A percentile compares a stretch with the other conserved stretches of the same genome.
Evolutionary conservation across 2,888 invertebrate species (phyloP).

Genomic region (Elysia crispata): DNA sequence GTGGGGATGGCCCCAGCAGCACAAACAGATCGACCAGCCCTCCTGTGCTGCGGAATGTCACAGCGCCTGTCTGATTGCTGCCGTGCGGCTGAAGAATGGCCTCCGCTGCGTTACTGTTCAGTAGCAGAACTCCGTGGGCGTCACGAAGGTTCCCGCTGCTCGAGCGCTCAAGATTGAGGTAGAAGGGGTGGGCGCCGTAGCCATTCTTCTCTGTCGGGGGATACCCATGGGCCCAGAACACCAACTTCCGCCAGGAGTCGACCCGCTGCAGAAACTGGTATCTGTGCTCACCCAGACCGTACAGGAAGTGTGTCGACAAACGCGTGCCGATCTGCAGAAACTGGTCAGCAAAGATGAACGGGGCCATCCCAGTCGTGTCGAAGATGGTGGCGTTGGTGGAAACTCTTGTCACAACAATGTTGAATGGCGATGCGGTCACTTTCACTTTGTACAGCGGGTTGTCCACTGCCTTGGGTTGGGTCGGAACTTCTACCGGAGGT

Average conservation of each 20-base stretch:
- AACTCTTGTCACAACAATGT: neutral
- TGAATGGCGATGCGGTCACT: neutral
- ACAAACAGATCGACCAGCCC: conserved; percentile 66
- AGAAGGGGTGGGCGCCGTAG: conserved; percentile 91
- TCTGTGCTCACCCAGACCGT: conserved; percentile 81
- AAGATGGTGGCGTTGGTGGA: conserved; percentile 79
- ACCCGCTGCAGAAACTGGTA: conserved; percentile 51
- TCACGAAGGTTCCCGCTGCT: conserved; percentile 62
- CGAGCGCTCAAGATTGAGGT: conserved; percentile 83
- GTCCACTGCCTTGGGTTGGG: neutral
- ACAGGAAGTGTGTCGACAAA: conserved; percentile 83
- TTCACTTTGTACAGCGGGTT: neutral
- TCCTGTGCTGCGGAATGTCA: conserved; percentile 62
- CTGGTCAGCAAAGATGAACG: conserved; percentile 86
- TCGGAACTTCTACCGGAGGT: neutral
- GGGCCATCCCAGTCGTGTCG: conserved; percentile 82
- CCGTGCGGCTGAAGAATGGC: conserved; percentile 82
- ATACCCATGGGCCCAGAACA: conserved; percentile 65
- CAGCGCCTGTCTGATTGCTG: conserved; percentile 46
- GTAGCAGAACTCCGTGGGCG: conserved; percentile 82
- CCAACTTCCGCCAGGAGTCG: conserved; percentile 50
- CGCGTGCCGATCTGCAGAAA: conserved; percentile 84
- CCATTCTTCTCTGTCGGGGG: conserved; percentile 78
- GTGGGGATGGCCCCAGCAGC: conserved; percentile 59
- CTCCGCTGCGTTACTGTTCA: conserved; percentile 79